Evolutionary conservation across 2,888 invertebrate genomes (phyloP), one percentile per base, ranked within the genome.

Genomic region (Amaurobius ferox): DNA sequence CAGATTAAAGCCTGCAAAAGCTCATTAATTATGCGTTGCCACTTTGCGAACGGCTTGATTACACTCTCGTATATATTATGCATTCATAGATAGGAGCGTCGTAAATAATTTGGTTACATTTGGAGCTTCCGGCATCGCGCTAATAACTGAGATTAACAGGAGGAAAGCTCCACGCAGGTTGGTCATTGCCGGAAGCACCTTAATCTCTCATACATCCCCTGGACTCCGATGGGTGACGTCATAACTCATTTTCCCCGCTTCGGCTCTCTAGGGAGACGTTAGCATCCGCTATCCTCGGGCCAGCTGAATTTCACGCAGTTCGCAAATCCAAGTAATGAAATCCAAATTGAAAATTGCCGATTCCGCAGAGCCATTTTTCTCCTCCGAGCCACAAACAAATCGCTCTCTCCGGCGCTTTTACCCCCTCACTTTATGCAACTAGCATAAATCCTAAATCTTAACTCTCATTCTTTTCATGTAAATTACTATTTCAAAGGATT

Each of bases 91-190:
- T 71, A 77, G 72, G 66, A 77, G 61, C 67, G 29, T 85, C 77
- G 83, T 85, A 85, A 85, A 85, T 85, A 85, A 85, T 85, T 85
- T 78, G 77, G 83, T 85, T 85, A 85, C 77, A 77, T 85, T 77
- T 39, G 30, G 48, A 61, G 83, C 77, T 83, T 81, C 81, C 74
- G 81, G 71, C 76, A 76, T 19, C 9, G 70, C 40, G 72, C 83
- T 85, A 85, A 85, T 85, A 85, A 85, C 83, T 55, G 83, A 72
- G 83, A 77, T 85, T 85, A 85, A 85, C 72, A 61, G 32, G 35
- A 72, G 48, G 61, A 28, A 64, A 23, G 35, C 40, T 61, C 39
- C 66, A 68, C 78, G 32, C 66, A 48, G 71, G 72, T 16, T 85
- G 77, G 83, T 76, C 77, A 77, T 72, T 30, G 61, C 76, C 73